Conservation (phyloP, 2,888 invertebrate genomes). For the Spodoptera exigua region DNA sequence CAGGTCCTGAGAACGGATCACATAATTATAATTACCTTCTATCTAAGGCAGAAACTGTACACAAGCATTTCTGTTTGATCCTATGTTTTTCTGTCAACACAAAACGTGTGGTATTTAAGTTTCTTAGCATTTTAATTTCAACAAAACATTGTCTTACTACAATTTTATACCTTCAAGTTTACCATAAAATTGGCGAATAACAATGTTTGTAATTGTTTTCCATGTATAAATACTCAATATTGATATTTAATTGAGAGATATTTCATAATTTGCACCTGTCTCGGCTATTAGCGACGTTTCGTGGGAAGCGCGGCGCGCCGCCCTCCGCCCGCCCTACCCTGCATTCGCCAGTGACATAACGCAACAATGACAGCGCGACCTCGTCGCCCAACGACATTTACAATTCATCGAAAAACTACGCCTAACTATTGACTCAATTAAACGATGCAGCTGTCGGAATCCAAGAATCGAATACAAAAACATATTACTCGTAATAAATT, state of each 20-base stretch:
- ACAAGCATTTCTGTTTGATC: not conserved
- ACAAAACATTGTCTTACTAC: constrained; percentile 12
- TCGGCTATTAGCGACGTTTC: constrained; percentile 28
- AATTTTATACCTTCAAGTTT: constrained; percentile 22
- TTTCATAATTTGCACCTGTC: constrained; percentile 55
- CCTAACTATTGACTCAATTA: constrained; percentile 73
- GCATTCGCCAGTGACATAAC: constrained; percentile 10
- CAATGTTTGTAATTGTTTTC: constrained; percentile 24
- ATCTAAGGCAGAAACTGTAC: too few species aligned
- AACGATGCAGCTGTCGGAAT: constrained; percentile 82
- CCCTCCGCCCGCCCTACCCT: constrained; percentile 42
- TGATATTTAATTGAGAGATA: constrained; percentile 35
- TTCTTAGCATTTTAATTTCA: constrained; percentile 27
- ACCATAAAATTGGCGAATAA: constrained; percentile 19
- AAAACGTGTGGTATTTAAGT: constrained; percentile 6
- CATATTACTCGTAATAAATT: constrained; percentile 86
- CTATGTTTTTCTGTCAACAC: constrained; percentile 2
- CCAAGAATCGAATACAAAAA: constrained; percentile 79
- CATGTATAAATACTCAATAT: constrained; percentile 27
- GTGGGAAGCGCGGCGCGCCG: constrained; percentile 20
- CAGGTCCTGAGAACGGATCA: too few species aligned
- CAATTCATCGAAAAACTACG: constrained; percentile 38
- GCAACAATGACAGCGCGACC: constrained; percentile 17
- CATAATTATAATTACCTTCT: too few species aligned
- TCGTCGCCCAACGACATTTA: constrained; percentile 27